Evolutionary conservation across 2,888 invertebrate species (phyloP), one percentile per base, ranked within the genome.

Genomic region (Rhimphoctona megacephalus): DNA sequence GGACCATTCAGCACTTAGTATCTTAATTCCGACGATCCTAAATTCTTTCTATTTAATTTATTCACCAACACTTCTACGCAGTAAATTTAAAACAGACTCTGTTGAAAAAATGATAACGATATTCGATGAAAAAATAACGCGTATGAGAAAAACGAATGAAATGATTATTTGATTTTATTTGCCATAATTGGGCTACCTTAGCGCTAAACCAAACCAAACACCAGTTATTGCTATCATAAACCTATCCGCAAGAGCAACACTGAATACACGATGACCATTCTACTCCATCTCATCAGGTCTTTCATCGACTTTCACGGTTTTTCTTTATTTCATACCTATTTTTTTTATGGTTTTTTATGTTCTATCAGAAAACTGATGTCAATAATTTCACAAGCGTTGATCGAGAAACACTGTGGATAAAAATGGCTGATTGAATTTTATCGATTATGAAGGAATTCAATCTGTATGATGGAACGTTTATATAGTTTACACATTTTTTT

Each of bases 131-230:
- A 14, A 25, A 57, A 66, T 17, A 64, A 61, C 57, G 69, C 8
- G 52, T 43, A 36, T 19, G 33, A 73, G 39, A 43, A 46, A 64
- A 69, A 81, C 52, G 61, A 69, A 67, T 39, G 72, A 83, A 85
- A 87, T 90, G 90, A 92, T 92, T 83, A 72, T 72, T 92, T 92
- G 90, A 90, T 93, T 88, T 92, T 93, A 93, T 93, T 93, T 91
- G 91, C 92, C 91, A 89, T 93, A 93, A 93, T 93, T 93, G 92
- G 92, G 39, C 91, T 92, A 90, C 90, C 91, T 91, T 90, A 92
- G 92, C 92, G 91, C 91, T n/a, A n/a, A n/a, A 91, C 91, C 91
- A 93, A 92, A 93, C 90, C 93, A 93, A 93, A 93, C 92, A 93
- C 91, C 91, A 91, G 92, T 93, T 93, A 93, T 92, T 89, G 90